Evolutionary conservation across 2,888 invertebrate species (phyloP).

Genomic region (Fabriciana adippe): DNA sequence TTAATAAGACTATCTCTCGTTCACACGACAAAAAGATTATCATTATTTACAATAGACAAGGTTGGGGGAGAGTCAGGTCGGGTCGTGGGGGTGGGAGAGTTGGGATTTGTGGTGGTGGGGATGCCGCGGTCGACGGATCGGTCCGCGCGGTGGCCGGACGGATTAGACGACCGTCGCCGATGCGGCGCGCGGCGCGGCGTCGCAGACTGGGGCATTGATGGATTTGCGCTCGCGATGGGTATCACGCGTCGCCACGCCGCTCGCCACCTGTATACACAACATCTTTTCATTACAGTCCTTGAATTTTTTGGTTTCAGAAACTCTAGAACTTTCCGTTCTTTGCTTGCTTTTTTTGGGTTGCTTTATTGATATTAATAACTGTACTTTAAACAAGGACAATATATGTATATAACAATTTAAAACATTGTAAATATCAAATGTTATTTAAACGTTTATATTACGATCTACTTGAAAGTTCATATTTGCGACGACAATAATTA

Average conservation of each 20-base stretch:
- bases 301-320: too few species aligned
- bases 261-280: conserved; percentile 69
- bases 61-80: conserved; percentile 46
- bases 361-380: too few species aligned
- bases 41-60: conserved; percentile 80
- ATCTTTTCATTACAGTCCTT: neutral
- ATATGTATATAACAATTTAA: too few species aligned
- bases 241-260: conserved; percentile 76
- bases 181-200: conserved; percentile 53
- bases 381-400: too few species aligned
- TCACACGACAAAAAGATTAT: conserved; percentile 81
- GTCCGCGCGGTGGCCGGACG: conserved; percentile 59
- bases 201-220: conserved; percentile 35
- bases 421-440: conserved; percentile 15
- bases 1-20: conserved; percentile 80
- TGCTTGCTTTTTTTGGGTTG: too few species aligned
- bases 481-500: conserved; percentile 57
- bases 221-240: conserved; percentile 47
- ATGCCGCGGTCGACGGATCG: conserved; percentile 67
- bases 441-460: conserved; percentile 48
- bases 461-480: conserved; percentile 55
- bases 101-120: conserved; percentile 42
- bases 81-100: conserved; percentile 47
- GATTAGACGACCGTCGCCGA: conserved; percentile 56
- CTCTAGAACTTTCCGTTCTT: too few species aligned